Base-by-base conservation (phyloP, 2,888 invertebrate species). In the Nasonovia ribisnigri region DNA sequence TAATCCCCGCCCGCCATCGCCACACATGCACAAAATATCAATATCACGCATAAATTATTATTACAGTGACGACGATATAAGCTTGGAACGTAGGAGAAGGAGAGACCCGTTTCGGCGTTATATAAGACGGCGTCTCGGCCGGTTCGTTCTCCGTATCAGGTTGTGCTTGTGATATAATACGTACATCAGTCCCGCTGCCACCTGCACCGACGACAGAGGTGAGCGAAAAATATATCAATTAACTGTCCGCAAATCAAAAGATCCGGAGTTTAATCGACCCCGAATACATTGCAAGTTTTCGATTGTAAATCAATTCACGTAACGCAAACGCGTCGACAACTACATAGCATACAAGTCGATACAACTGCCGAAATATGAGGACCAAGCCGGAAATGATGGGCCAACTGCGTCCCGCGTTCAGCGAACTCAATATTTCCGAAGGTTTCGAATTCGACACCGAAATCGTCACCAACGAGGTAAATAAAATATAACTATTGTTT, bases 301-400 rank as follows among this genome's bases (percentile, higher is more conserved):
- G 51, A 43, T 42, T 26, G n/a, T 42, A 24, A 1, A 60, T 13
- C 36, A 3, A n/a, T 43, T n/a, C 43, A 16, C 67, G 26, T 3
- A 46, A 1, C 36, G 26, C n/a, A 84, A 86, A 5, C 42, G 11
- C 60, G 42, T 36, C 26, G 11, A 0, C 2, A 84, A 26, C 24
- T 2, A 8, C 57, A 26, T 8, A 57, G 6, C 24, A 24, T 26
- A 57, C 24, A 57, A 26, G 26, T 57, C 57, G 26, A 57, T 6
- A 36, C 51, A 26, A 57, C 88, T 26, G 36, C 87, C 2, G 6
- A 0, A 90, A 88, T 89, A 94, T 94, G 94, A 94, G 94, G 91
- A 94, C 94, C 84, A 95, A 95, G 94, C 90, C 93, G 57, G 95
- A 95, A 94, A 93, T 94, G 67, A 94, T 94, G 94, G 94, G 94